A percentile compares a stretch with the other conserved stretches of the same genome.
These are phyloP conservation scores for Acholoe squamosa DNA, from an alignment of 2,888 invertebrate species.

Conservation along the genomic window DNA sequence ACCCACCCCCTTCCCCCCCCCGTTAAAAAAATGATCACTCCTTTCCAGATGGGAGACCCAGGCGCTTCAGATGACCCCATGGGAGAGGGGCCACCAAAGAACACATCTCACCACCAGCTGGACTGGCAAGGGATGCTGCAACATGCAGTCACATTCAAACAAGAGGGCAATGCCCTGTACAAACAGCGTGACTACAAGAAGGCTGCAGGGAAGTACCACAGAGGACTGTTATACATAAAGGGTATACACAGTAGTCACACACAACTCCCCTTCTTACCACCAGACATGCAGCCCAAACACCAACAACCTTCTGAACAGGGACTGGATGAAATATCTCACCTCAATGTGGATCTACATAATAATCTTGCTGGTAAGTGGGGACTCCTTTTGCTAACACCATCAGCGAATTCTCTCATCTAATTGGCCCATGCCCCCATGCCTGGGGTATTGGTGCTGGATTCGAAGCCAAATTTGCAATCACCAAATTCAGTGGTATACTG, in stretches of 20 bases:
- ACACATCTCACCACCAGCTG: conserved; percentile 49
- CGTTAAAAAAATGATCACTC: no score
- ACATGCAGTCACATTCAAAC: conserved; percentile 76
- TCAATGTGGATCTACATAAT: conserved; percentile 79
- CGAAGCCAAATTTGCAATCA: no score
- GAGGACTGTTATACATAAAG: conserved; percentile 78
- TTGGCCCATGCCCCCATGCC: no score
- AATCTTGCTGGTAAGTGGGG: conserved; percentile 79
- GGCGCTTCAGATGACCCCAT: not conserved
- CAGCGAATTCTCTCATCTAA: no score
- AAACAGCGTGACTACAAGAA: conserved; percentile 74
- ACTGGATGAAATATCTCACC: conserved; percentile 51
- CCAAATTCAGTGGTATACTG: no score
- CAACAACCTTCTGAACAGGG: not conserved
- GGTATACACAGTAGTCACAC: conserved; percentile 71
- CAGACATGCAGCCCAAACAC: not conserved
- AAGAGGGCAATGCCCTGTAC: conserved; percentile 78
- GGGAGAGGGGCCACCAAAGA: not conserved
- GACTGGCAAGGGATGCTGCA: conserved; percentile 72
- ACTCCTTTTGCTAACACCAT: no score
- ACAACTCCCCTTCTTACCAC: conserved; percentile 19
- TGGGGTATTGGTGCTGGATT: no score
- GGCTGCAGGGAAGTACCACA: conserved; percentile 81
- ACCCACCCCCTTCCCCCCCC: no score
- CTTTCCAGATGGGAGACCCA: conserved; percentile 42